Evolutionary conservation across 2,113 vertebrate genomes (phyloP).

Genomic region (Bungarus multicinctus): DNA sequence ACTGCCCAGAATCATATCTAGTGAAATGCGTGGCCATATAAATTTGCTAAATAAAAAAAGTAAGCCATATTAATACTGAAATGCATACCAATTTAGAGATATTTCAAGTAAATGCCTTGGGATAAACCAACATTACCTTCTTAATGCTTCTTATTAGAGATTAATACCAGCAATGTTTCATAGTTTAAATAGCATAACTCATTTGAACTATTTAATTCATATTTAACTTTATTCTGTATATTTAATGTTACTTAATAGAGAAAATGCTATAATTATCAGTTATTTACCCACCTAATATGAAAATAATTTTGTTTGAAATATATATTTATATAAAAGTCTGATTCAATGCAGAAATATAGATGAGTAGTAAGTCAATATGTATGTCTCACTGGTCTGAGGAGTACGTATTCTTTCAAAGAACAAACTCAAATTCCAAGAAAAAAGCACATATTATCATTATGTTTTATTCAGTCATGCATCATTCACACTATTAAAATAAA

Average conservation of each 20-base stretch:
- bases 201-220: not conserved
- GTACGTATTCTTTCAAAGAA: not conserved
- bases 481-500: not conserved
- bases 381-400: not conserved
- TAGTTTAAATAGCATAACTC: not conserved
- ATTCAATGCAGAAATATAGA: constrained; percentile 18
- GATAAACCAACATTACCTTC: not conserved
- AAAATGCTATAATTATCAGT: not conserved
- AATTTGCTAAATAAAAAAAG: not conserved
- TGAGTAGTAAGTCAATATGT: not conserved
- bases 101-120: not conserved
- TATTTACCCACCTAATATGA: not conserved
- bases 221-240: not conserved
- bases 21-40: not conserved
- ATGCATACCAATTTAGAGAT: not conserved
- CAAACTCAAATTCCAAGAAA: not conserved
- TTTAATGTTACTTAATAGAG: not conserved
- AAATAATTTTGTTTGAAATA: constrained; percentile 11
- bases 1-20: not conserved
- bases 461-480: constrained; percentile 10
- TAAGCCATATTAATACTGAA: not conserved
- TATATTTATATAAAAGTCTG: not conserved
- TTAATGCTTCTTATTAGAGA: not conserved
- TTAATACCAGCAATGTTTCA: not conserved
- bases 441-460: constrained; percentile 10